Evolutionary conservation across 2,797 vertebrate genomes (phyloP), one percentile per base, ranked within the genome.

Genomic region (Notoglanidium macrostoma): DNA sequence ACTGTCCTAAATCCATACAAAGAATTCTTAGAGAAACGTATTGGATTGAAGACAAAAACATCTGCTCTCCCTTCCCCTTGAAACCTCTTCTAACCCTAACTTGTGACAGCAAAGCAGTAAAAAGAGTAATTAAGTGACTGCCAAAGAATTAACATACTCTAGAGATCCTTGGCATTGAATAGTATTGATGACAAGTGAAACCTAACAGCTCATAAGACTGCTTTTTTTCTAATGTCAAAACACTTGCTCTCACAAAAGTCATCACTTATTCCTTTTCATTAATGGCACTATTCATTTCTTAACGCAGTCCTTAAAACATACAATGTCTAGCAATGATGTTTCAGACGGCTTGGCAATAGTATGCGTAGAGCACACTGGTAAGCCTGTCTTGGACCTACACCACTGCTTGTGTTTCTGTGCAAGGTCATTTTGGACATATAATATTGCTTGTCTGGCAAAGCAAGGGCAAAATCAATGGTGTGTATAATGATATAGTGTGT

Each of bases 141-240:
- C 92, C 90, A 88, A 87, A 91, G 88, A 92, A 90, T 89, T 90
- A 89, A 88, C 57, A 88, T 91, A 93, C 94, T 93, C 92, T 81
- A 78, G 93, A 94, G 94, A 93, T 89, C 89, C 92, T 93, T 92
- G 92, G 92, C 91, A 57, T 92, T 94, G 92, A 93, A 94, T 89
- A 91, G 91, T 93, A 92, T 94, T 90, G 94, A 94, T 94, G 94
- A 94, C 93, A 95, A 93, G 91, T 90, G 88, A 89, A 87, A 94
- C 91, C 88, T 83, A 89, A 88, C 57, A 35, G 88, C 88, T 85
- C 81, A 55, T 40, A 81, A 68, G 21, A 46, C 51, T 32, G 44
- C 51, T 63, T 65, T 89, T 85, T 29, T 12, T 44, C 65, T 21
- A 55, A 61, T 26, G 12, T 44, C 46, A 85, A 23, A 87, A 85